Evolutionary conservation across 2,113 vertebrate genomes (phyloP), one percentile per base, ranked within the genome.

Genomic region (Panthera leo): DNA sequence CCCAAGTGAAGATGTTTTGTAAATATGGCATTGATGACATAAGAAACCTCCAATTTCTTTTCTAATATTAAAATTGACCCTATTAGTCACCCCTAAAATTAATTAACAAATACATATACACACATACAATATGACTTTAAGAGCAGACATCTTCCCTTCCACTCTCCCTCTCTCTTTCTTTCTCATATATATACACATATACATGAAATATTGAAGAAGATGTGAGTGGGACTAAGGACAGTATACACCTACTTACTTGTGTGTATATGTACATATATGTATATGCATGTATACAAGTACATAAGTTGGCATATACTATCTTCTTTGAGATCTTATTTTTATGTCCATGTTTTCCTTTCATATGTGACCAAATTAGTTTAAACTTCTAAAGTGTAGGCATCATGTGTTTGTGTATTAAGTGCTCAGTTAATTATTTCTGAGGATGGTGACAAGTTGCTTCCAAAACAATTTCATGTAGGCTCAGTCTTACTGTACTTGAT

Each of bases 251-350:
- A 34, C n/a, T 39, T 70, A 73, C 27, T 48, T 71, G 68, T 71
- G 18, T 63, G 53, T 63, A 73, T 42, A 68, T 42, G 19, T 55
- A 29, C 31, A 68, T 67, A 39, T 51, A 31, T 70, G 3, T 39
- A 8, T 25, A 25, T 75, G 5, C n/a, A 91, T 63, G n/a, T 31
- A 73, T 27, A 25, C 16, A 67, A 76, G 15, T 68, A 25, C 7
- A 3, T 55, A 58, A 7, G 13, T 88, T 68, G 5, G 7, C 36
- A 48, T 68, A 19, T 85, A 27, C 78, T 83, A 58, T 42, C 19
- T 85, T 97, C 25, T 96, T 93, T 16, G 67, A 51, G 63, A 89
- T 87, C 4, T 84, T 94, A 63, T 65, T 42, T 94, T 96, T 88
- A 71, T 83, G 16, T 70, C 14, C 63, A 16, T 70, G 1, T 82